Conservation (phyloP, 2,888 invertebrate species). For the Euphydryas editha region DNA sequence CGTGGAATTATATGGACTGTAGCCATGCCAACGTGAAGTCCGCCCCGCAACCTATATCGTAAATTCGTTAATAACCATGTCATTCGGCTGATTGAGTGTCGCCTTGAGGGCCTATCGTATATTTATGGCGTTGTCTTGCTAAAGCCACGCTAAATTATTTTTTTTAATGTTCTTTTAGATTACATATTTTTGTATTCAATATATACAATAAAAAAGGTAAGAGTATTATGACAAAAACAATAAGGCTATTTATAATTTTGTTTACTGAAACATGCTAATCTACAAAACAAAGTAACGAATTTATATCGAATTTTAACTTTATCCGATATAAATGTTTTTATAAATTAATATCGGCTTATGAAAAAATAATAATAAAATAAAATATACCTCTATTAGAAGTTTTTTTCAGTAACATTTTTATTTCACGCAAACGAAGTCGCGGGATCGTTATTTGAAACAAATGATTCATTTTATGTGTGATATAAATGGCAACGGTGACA, state of each 20-base stretch:
- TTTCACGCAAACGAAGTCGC: neutral
- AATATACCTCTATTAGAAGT: no score
- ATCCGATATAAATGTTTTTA: no score
- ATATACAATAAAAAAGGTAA: neutral
- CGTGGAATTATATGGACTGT: slow-evolving; percentile 13
- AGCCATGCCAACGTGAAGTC: slow-evolving; percentile 20
- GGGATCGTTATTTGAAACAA: neutral
- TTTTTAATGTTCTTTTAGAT: neutral
- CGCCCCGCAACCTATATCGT: slow-evolving; percentile 35
- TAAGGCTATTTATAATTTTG: neutral
- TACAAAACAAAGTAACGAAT: no score
- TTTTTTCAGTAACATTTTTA: no score
- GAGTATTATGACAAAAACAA: neutral
- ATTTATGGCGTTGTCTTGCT: neutral
- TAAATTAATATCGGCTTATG: no score
- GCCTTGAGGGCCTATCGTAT: slow-evolving; percentile 40
- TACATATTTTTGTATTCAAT: neutral
- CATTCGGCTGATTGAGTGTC: slow-evolving; percentile 44
- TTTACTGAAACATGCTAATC: no score
- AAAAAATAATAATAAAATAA: no score
- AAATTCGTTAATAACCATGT: slow-evolving; percentile 43
- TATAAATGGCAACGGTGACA: neutral
- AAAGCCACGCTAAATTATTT: neutral
- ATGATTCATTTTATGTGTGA: neutral
- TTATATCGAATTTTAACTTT: no score